Evolutionary conservation across 2,888 invertebrate species (phyloP), one percentile per base, ranked within the genome.

Genomic region (Dasypogon diadema): DNA sequence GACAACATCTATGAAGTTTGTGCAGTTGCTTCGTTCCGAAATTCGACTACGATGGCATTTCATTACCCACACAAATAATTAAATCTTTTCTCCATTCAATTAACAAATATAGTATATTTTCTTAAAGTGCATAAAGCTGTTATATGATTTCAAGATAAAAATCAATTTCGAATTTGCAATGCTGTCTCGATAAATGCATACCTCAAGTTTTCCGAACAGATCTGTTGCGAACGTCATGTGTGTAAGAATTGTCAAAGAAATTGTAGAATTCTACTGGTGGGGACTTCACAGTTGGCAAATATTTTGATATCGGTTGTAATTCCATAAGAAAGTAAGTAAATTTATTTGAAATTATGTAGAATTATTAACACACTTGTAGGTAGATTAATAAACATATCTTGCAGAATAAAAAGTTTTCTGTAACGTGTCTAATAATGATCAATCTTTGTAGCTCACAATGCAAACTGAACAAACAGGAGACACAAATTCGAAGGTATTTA

Each of bases 381-480:
- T 3, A 51, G 12, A 16, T 51, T 51, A 16, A 16, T 51, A 16
- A 21, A 8, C 16, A 51, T 18, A 16, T 51, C n/a, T 51, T 51
- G 18, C 6, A 12, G 8, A 12, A n/a, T 12, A 51, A 18, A 12
- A 2, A 5, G 21, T 46, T 46, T 24, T 48, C 16, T 48, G 14
- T 22, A 37, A 16, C 65, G 21, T 26, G 65, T 65, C 65, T 65
- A 48, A 65, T 14, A 22, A 2, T 46, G 48, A 22, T 65, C 22
- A 12, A 56, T 46, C 22, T 65, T 65, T 65, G 46, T 46, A 65
- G 65, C 65, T 65, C 65, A 48, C 42, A 65, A 65, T 65, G 65
- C 65, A 65, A 22, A 22, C 46, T 37, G 46, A 42, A 46, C 48
- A 46, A 34, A 37, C 60, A 46, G 65, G 48, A 42, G 65, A 65